Evolutionary conservation across 92 coral and sea anemone species (phyloP).

Genomic region (Heliopora coerulea): DNA sequence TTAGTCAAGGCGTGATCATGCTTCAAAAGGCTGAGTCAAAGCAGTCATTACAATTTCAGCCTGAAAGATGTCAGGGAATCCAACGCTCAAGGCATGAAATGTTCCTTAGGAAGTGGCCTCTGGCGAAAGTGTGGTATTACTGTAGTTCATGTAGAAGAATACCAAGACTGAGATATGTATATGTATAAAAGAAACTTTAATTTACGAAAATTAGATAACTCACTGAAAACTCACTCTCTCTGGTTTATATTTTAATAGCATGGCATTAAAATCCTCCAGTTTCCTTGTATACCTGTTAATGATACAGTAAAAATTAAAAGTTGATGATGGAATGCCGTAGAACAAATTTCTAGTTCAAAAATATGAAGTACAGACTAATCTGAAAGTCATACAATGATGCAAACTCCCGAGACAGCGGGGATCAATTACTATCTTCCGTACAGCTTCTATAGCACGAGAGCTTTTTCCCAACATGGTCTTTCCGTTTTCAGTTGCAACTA

Average conservation of each 20-base stretch:
- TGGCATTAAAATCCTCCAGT: constrained; percentile 47
- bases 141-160: no score
- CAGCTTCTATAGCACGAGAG: constrained; percentile 51
- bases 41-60: no score
- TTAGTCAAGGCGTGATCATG: no score
- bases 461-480: constrained; percentile 42
- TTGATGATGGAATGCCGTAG: background rate
- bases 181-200: no score
- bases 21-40: no score
- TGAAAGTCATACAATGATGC: constrained; percentile 49
- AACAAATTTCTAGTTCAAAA: background rate
- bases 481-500: constrained; percentile 51
- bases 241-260: constrained; percentile 47
- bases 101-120: no score
- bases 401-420: constrained; percentile 47
- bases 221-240: constrained; percentile 43
- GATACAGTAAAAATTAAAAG: background rate
- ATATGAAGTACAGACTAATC: constrained; percentile 54
- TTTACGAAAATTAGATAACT: no score
- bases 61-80: no score
- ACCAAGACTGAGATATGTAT: no score
- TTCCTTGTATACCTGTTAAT: constrained; percentile 45
- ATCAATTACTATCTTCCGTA: constrained; percentile 52
- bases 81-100: no score
- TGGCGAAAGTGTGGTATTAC: no score